phyloP scores from a whole-genome alignment of 1,140 invertebrate genomes.

The Euschistus heros region DNA sequence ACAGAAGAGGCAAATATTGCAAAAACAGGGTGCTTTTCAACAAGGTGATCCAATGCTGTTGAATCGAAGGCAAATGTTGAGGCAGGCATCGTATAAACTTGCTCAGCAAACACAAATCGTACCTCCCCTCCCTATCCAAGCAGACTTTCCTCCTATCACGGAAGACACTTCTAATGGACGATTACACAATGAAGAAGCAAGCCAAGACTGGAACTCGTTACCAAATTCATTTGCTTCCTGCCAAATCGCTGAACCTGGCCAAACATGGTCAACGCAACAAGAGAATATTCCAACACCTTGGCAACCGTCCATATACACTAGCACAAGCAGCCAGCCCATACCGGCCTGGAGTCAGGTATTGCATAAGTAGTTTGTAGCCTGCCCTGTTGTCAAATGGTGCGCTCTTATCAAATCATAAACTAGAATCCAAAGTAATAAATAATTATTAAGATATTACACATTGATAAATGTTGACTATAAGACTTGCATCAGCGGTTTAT shows the following conservation, averaged over 20 bases:
- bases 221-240: slow-evolving; percentile 31
- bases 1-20: slow-evolving; percentile 67
- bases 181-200: neutral
- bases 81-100: slow-evolving; percentile 65
- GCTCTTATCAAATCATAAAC: neutral
- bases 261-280: slow-evolving; percentile 20
- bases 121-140: slow-evolving; percentile 35
- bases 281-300: slow-evolving; percentile 21
- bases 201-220: slow-evolving; percentile 30
- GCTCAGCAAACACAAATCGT: slow-evolving; percentile 47
- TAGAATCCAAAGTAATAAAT: too few species aligned
- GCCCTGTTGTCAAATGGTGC: neutral
- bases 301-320: slow-evolving; percentile 29
- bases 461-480: too few species aligned
- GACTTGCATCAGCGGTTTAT: neutral
- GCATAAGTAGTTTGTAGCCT: slow-evolving; percentile 27
- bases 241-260: slow-evolving; percentile 29
- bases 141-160: slow-evolving; percentile 26
- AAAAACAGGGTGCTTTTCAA: slow-evolving; percentile 59
- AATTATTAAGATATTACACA: too few species aligned
- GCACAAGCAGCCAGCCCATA: slow-evolving; percentile 27
- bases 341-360: slow-evolving; percentile 31
- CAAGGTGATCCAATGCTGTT: slow-evolving; percentile 23
- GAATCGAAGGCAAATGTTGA: slow-evolving; percentile 52
- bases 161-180: slow-evolving; percentile 29